Evolutionary conservation across 2,113 vertebrate species (phyloP), one percentile per base, ranked within the genome.

Genomic region (Oxyruncus cristatus): DNA sequence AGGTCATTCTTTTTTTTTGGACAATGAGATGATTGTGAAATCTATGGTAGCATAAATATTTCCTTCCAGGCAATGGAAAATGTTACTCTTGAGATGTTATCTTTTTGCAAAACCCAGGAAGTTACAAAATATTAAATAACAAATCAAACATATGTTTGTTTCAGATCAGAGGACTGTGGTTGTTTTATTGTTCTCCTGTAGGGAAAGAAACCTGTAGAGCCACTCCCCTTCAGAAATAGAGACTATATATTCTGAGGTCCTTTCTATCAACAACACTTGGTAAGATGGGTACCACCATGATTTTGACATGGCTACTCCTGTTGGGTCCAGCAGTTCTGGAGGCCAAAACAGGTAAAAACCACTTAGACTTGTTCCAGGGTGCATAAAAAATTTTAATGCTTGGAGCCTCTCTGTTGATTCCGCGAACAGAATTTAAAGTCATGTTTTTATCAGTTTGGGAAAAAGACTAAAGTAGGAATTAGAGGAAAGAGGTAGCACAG

Each of bases 81-180:
- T 61, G 44, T 91, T 80, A 37, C 56, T 84, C 75, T 91, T 86
- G 76, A 74, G 44, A 67, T 89, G 73, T 46, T 84, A 67, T 71
- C 88, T 77, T 92, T 81, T 70, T 63, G 56, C 35, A 91, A 86
- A 89, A 47, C 46, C 80, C 89, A 91, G 89, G 92, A 95, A 93
- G 95, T 95, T 95, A 73, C 89, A 89, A 94, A 95, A 93, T 61
- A 62, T 61, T 91, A 59, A 92, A 78, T 47, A 86, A 87, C 89
- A 72, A 86, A 91, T 81, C 86, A 97, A 95, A 75, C 32, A 41
- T 30, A 30, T 91, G 73, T 92, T 94, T 77, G 5, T 91, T 95
- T 89, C 65, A 63, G 68, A 58, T 71, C 8, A 89, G 28, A 78
- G 71, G 63, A 33, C 27, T 68, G 32, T 72, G 41, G 28, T 70